Conservation (phyloP, 2,888 invertebrate genomes). For the Doris montereyensis region DNA sequence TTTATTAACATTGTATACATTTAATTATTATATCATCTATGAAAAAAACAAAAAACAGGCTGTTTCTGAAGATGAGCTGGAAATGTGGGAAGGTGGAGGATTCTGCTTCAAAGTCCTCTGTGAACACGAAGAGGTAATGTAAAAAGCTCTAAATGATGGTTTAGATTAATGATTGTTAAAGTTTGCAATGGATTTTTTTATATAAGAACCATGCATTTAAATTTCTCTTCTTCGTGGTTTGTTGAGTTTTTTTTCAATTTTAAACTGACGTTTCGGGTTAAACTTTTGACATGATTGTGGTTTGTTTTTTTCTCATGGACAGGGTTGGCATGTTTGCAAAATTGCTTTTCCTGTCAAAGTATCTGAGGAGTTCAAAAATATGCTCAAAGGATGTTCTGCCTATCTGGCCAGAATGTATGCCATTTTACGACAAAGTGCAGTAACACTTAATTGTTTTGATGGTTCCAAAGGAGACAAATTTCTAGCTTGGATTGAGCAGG, state of each 20-base stretch:
- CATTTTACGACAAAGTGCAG: conserved; percentile 58
- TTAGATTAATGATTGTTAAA: too few relatives aligned
- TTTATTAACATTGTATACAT: too few relatives aligned
- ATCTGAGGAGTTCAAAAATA: conserved; percentile 50
- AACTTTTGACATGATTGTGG: not conserved
- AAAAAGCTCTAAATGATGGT: too few relatives aligned
- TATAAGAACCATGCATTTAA: too few relatives aligned
- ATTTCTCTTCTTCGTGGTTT: too few relatives aligned
- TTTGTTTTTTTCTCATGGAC: conserved; percentile 16
- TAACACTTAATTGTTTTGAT: conserved; percentile 57
- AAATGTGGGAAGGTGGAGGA: conserved; percentile 58
- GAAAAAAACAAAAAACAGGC: too few relatives aligned
- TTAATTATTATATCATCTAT: too few relatives aligned
- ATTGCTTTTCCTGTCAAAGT: conserved; percentile 52
- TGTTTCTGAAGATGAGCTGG: conserved; percentile 46
- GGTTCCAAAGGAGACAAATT: conserved; percentile 54
- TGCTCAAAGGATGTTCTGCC: conserved; percentile 53
- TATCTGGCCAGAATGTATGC: conserved; percentile 60
- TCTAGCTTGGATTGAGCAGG: conserved; percentile 55
- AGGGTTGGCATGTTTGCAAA: conserved; percentile 63
- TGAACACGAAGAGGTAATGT: conserved; percentile 65
- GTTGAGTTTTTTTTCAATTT: too few relatives aligned
- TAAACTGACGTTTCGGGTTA: too few relatives aligned
- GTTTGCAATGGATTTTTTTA: not conserved
- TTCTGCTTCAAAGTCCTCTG: conserved; percentile 59